Evolutionary conservation across 2,888 invertebrate species (phyloP).

Genomic region (Ceramica pisi): DNA sequence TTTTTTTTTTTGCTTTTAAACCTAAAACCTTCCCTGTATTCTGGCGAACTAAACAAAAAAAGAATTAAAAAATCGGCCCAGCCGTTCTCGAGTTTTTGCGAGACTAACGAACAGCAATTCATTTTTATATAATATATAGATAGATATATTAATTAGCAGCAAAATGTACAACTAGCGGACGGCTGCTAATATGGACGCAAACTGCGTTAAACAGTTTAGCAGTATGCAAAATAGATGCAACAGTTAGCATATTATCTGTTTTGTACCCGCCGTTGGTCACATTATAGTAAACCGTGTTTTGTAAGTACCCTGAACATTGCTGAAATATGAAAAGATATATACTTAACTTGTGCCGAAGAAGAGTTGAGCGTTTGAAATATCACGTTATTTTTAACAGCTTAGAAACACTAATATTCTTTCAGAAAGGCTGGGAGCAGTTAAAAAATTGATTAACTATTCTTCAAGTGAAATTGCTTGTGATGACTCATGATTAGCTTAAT

Average conservation of each 20-base stretch:
- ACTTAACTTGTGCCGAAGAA: background rate
- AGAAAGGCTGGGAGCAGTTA: too few relatives aligned
- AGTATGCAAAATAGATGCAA: slow-evolving; percentile 29
- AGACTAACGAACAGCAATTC: too few relatives aligned
- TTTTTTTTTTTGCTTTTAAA: too few relatives aligned
- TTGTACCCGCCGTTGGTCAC: background rate
- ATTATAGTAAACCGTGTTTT: too few relatives aligned
- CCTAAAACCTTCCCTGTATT: too few relatives aligned
- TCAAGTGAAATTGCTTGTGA: background rate
- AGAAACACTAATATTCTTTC: too few relatives aligned
- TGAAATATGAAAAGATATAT: background rate
- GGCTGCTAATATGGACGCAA: background rate
- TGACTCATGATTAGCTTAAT: background rate
- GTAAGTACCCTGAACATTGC: background rate
- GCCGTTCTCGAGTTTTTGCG: too few relatives aligned
- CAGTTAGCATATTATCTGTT: slow-evolving; percentile 17
- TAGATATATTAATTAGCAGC: slow-evolving; percentile 11
- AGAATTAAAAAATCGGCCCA: too few relatives aligned
- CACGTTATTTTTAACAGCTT: too few relatives aligned
- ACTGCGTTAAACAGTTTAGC: slow-evolving; percentile 27
- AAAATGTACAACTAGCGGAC: slow-evolving; percentile 12
- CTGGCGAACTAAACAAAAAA: too few relatives aligned
- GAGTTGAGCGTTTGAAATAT: background rate
- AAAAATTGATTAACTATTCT: background rate
- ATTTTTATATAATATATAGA: too few relatives aligned